phyloP scores from a whole-genome alignment of 2,888 invertebrate species.

The Muscina levida region DNA sequence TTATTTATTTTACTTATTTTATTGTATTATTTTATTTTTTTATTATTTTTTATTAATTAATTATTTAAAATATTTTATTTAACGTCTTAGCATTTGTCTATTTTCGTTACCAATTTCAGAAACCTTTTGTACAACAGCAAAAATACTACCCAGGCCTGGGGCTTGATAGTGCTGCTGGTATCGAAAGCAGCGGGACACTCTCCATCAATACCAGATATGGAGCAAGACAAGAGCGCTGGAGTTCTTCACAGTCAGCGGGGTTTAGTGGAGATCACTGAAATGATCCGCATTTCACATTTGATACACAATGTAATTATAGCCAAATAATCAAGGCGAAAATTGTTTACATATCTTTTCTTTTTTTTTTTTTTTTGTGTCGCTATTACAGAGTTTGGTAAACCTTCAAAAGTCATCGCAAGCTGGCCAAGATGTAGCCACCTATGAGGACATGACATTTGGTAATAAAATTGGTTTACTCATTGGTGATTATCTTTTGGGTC shows the following conservation, averaged over 20 bases:
- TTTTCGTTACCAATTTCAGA: no score
- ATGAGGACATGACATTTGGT: conserved; percentile 93
- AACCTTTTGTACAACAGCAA: conserved; percentile 94
- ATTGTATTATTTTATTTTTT: no score
- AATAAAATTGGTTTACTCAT: conserved; percentile 96
- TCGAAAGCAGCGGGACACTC: conserved; percentile 95
- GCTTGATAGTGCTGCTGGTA: conserved; percentile 92
- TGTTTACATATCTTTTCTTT: conserved; percentile 19
- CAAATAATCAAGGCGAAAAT: neutral
- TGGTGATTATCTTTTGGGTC: conserved; percentile 94
- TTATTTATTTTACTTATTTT: no score
- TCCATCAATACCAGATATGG: conserved; percentile 89
- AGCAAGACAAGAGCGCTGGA: conserved; percentile 92
- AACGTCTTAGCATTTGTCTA: no score
- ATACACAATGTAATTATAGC: conserved; percentile 89
- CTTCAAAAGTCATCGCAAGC: conserved; percentile 83
- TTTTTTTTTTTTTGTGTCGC: no score
- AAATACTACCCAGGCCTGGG: conserved; percentile 96
- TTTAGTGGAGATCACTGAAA: conserved; percentile 96
- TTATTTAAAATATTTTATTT: no score
- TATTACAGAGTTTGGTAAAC: conserved; percentile 86
- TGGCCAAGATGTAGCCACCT: conserved; percentile 81
- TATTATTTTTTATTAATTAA: no score
- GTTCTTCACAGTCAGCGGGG: conserved; percentile 92
- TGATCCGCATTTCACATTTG: conserved; percentile 95